phyloP scores from a whole-genome alignment of 2,888 invertebrate genomes.

The Rhorus exstirpatorius region DNA sequence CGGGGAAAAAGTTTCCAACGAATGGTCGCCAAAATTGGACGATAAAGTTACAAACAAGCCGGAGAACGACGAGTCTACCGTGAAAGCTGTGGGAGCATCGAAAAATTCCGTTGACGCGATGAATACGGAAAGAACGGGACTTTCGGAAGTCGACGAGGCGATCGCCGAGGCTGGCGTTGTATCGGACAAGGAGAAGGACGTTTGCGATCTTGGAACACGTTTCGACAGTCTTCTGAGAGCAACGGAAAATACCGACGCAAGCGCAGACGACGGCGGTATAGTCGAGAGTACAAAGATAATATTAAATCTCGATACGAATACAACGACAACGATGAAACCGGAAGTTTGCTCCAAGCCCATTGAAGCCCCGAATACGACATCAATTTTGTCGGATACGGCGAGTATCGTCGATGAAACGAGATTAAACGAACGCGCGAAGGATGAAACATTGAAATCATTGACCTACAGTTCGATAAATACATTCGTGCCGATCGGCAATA shows the following conservation, averaged over 20 bases:
- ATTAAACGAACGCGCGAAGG: constrained; percentile 73
- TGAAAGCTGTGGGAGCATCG: constrained; percentile 1
- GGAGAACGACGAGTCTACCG: background rate
- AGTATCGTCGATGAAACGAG: constrained; percentile 70
- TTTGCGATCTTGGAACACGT: constrained; percentile 79
- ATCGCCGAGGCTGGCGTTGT: constrained; percentile 68
- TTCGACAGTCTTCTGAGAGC: constrained; percentile 80
- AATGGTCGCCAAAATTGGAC: constrained; percentile 32
- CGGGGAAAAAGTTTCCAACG: constrained; percentile 1
- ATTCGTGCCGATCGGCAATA: constrained; percentile 83
- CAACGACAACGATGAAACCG: constrained; percentile 83
- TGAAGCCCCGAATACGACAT: constrained; percentile 58
- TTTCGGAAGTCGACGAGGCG: constrained; percentile 71
- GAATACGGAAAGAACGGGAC: constrained; percentile 45
- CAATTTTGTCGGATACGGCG: constrained; percentile 67
- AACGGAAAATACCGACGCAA: constrained; percentile 72
- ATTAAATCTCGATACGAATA: constrained; percentile 84
- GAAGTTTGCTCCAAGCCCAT: constrained; percentile 69
- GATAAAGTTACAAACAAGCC: constrained; percentile 10
- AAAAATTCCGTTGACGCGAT: constrained; percentile 22
- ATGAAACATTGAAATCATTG: constrained; percentile 78
- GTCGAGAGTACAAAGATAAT: constrained; percentile 80
- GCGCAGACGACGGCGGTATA: constrained; percentile 72
- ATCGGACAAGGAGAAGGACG: constrained; percentile 75
- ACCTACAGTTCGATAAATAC: constrained; percentile 82